These are phyloP conservation scores for Oreochromis tanganicae DNA, from an alignment of 2,113 vertebrate genomes.

Conservation along the genomic window DNA sequence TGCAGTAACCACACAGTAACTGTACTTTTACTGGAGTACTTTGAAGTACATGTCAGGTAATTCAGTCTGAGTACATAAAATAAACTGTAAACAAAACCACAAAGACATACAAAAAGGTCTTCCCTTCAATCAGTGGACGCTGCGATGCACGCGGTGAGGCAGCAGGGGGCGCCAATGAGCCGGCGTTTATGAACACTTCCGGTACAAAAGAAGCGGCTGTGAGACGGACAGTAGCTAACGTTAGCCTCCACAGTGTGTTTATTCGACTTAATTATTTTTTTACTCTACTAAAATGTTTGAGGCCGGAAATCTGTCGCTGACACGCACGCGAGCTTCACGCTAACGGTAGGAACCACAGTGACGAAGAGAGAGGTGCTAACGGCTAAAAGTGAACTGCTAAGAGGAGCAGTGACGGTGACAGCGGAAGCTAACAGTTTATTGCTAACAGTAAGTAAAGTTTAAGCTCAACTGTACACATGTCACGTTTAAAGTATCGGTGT, in stretches of 20 bases:
- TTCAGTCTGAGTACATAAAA: not conserved
- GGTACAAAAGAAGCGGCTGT: not conserved
- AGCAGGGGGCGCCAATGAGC: not conserved
- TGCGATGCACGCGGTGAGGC: not conserved
- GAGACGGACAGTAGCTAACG: not conserved
- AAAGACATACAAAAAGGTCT: not conserved
- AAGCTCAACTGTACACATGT: not conserved
- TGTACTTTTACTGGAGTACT: not conserved
- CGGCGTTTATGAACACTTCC: not conserved
- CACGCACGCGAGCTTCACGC: not conserved
- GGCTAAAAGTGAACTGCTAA: not conserved
- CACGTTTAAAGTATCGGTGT: not conserved
- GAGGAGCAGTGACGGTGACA: not conserved
- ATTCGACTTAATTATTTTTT: not conserved
- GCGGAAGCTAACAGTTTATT: not conserved
- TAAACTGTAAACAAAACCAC: not conserved
- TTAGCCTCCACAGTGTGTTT: not conserved
- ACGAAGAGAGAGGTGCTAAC: not conserved
- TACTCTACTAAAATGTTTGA: not conserved
- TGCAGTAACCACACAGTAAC: not conserved
- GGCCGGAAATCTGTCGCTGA: not conserved
- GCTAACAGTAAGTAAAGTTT: not conserved
- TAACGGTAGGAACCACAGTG: not conserved
- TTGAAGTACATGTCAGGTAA: not conserved
- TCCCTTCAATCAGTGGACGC: not conserved